These are phyloP conservation scores for Heterochromis multidens DNA, from an alignment of 2,113 vertebrate species.

Conservation along the genomic window DNA sequence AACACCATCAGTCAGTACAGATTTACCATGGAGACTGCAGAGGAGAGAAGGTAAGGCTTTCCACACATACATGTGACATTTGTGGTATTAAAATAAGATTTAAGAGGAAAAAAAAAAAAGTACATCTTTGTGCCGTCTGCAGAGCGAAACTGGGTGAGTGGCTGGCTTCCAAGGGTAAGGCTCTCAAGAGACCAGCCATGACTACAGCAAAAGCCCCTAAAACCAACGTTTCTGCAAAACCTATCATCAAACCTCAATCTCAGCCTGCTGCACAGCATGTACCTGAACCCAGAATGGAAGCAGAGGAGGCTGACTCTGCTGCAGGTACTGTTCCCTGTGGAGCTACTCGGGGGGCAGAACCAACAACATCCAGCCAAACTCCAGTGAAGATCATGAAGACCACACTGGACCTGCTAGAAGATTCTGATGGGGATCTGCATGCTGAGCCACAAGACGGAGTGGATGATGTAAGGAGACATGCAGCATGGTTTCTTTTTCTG, in stretches of 20 bases:
- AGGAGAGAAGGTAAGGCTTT: conserved; percentile 78
- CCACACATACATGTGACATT: accelerated
- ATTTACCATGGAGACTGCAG: conserved; percentile 65
- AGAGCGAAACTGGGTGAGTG: conserved; percentile 83
- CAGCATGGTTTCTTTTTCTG: background rate
- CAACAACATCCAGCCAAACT: background rate
- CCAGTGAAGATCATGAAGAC: conserved; percentile 57
- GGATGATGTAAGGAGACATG: conserved; percentile 62
- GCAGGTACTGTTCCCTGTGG: background rate
- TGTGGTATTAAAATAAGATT: background rate
- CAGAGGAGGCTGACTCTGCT: background rate
- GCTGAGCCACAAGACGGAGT: conserved; percentile 51
- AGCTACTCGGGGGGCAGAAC: background rate
- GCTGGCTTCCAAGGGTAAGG: conserved; percentile 80
- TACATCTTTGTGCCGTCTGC: background rate
- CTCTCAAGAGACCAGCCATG: conserved; percentile 77
- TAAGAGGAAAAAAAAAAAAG: background rate
- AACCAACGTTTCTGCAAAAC: conserved; percentile 17
- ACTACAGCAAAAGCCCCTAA: background rate
- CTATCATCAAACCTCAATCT: background rate
- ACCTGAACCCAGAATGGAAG: background rate
- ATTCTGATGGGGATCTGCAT: conserved; percentile 48
- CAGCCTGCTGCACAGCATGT: background rate
- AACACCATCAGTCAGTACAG: conserved; percentile 64
- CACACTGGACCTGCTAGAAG: conserved; percentile 65